Base-by-base conservation (phyloP, 2,113 vertebrate species). In the Dendropsophus ebraccatus region DNA sequence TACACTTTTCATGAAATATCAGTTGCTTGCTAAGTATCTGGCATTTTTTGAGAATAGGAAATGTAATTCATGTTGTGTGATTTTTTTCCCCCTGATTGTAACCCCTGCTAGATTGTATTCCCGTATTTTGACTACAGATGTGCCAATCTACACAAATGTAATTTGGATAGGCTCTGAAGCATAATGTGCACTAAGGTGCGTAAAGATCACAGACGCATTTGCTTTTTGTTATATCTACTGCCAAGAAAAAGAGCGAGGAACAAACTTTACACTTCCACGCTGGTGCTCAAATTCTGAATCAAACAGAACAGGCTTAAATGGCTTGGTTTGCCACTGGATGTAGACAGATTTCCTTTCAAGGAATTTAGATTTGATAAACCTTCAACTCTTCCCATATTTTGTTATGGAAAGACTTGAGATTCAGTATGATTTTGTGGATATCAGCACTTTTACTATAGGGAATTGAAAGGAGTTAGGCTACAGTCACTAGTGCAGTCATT, bases 1-100 rank as follows among this genome's bases (percentile, higher is more conserved):
- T 60, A 35, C 65, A 86, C 62, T 86, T 54, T 86, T 81, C 77
- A 81, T 86, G 54, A 81, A 86, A 86, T 86, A 86, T 79, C 76
- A 81, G 60, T 70, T 79, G 76, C 75, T 72, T 72, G 62, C 58
- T 80, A 80, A 80, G 47, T 72, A 56, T 72, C 76, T 86, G 76
- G 84, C 84, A 84, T 30, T 65, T 86, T 80, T 81, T 35, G 78
- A 80, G 76, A 23, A 58, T 32, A 78, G 72, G 62, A 86, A 84
- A 86, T 86, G 35, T 80, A 81, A 86, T 69, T 86, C 76, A 86
- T 79, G 62, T 78, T 50, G 62, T 60, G 65, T 81, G 23, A 70
- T 56, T 58, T 81, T 74, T 86, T 70, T 73, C 32, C 28, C 32
- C 28, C 41, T 81, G 19, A 81, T 12, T 47, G 67, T 81, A 87